Evolutionary conservation across 1,140 invertebrate genomes (phyloP).

Genomic region (Bathynomus jamesi): DNA sequence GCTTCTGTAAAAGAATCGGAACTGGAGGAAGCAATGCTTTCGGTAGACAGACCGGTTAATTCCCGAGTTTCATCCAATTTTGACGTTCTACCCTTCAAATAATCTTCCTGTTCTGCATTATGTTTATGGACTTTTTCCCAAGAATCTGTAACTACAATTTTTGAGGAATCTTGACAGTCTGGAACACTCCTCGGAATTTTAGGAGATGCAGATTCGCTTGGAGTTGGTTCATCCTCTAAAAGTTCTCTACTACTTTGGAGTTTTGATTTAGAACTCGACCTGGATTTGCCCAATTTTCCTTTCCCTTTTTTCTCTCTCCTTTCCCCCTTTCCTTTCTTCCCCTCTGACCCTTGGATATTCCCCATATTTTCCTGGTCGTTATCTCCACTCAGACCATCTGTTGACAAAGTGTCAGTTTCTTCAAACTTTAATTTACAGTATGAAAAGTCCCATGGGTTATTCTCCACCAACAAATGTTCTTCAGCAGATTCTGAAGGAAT

Average conservation of each 20-base stretch:
- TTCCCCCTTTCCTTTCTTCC: background rate
- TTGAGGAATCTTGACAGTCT: background rate
- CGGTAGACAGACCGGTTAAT: background rate
- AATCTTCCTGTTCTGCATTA: background rate
- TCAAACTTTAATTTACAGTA: no score
- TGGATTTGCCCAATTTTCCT: background rate
- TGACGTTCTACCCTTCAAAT: background rate
- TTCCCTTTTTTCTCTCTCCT: background rate
- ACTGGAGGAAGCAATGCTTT: background rate
- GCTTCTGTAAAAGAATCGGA: background rate
- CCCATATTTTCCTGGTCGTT: background rate
- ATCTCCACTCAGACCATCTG: no score
- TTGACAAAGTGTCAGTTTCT: no score
- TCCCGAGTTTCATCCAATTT: no score
- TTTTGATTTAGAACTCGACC: background rate
- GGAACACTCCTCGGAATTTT: background rate
- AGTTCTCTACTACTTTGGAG: background rate
- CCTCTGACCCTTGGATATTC: background rate
- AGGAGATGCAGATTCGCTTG: background rate
- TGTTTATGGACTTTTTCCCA: no score
- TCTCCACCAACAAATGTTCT: no score
- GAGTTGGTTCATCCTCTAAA: background rate
- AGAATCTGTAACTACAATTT: background rate
- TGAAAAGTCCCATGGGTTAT: no score
- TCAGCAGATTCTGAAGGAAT: no score